These are phyloP conservation scores for Byasa hedistus DNA, from an alignment of 2,888 invertebrate species.

Conservation along the genomic window DNA sequence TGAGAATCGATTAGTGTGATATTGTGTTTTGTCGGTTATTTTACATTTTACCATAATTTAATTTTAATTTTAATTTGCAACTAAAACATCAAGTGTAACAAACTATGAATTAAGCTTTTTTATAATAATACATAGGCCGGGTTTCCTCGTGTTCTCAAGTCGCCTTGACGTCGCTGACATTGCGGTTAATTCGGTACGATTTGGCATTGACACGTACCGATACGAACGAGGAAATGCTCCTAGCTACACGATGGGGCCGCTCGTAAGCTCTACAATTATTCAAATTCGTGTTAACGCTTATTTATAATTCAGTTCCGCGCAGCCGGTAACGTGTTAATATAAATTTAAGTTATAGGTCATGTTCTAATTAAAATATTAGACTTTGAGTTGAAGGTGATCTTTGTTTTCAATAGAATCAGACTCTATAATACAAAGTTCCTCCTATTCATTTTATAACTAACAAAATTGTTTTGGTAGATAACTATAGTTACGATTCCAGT, in stretches of 20 bases:
- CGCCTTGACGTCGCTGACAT: slow-evolving; percentile 66
- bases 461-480: too few relatives aligned
- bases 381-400: slow-evolving; percentile 1
- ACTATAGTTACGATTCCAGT: too few relatives aligned
- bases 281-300: slow-evolving; percentile 31
- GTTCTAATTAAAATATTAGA: slow-evolving; percentile 11
- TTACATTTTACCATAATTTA: too few relatives aligned
- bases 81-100: too few relatives aligned
- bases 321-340: slow-evolving; percentile 10
- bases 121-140: slow-evolving; percentile 12
- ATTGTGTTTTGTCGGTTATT: background rate
- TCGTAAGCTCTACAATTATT: slow-evolving; percentile 33
- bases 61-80: too few relatives aligned
- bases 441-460: too few relatives aligned
- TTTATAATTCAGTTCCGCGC: slow-evolving; percentile 28
- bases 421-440: too few relatives aligned
- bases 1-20: slow-evolving; percentile 32
- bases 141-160: slow-evolving; percentile 58
- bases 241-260: slow-evolving; percentile 47
- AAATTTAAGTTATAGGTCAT: slow-evolving; percentile 23
- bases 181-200: slow-evolving; percentile 69
- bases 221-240: slow-evolving; percentile 68
- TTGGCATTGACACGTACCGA: slow-evolving; percentile 72
- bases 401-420: background rate
- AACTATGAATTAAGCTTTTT: background rate